These are phyloP conservation scores for Hylia prasina DNA, from an alignment of 2,113 vertebrate genomes.

Conservation along the genomic window DNA sequence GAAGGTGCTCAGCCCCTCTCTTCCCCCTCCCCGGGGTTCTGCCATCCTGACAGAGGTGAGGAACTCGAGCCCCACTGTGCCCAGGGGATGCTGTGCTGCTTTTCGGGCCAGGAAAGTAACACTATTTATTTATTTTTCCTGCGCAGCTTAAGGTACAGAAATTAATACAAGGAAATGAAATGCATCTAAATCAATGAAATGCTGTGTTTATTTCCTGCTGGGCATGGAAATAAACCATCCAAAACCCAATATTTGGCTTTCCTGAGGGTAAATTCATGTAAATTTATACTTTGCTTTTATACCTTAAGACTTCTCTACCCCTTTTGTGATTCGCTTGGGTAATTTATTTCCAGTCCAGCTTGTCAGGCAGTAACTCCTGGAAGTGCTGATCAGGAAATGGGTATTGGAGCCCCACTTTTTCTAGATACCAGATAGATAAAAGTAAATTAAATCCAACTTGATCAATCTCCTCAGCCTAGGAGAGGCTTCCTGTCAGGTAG, in stretches of 20 bases:
- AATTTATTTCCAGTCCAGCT: background rate
- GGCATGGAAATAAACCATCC: fast-evolving
- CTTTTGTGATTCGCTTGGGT: background rate
- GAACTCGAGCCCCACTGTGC: background rate
- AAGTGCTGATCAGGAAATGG: background rate
- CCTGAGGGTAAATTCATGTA: background rate
- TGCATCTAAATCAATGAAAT: background rate
- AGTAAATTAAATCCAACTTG: background rate
- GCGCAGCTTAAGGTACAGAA: background rate
- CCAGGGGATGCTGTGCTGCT: background rate
- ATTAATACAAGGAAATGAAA: background rate
- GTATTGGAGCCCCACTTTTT: background rate
- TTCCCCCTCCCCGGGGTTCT: background rate
- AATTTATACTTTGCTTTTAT: background rate
- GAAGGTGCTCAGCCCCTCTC: background rate
- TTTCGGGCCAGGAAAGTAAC: background rate
- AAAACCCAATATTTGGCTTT: background rate
- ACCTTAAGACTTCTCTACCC: background rate
- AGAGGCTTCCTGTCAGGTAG: background rate
- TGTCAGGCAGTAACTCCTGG: background rate
- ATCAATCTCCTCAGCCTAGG: background rate
- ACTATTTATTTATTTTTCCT: fast-evolving
- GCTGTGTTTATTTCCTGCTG: background rate
- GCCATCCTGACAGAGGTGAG: fast-evolving
- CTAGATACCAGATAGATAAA: background rate